phyloP scores from a whole-genome alignment of 2,888 invertebrate genomes.

The Platynereis dumerilii region DNA sequence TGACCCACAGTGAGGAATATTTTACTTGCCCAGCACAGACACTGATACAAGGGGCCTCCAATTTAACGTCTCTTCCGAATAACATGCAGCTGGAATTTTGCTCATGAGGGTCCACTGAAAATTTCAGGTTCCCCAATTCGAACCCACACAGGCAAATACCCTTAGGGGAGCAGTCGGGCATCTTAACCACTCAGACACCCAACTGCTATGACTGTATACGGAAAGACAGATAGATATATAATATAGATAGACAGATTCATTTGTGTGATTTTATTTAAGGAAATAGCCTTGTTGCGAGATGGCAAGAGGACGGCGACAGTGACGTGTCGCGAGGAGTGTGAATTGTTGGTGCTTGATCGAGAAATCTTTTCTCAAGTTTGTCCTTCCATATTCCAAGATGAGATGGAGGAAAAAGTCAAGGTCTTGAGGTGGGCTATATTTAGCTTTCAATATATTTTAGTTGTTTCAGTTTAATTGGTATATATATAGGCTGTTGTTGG shows the following conservation, averaged over 20 bases:
- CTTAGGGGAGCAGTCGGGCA: too few species aligned
- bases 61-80: too few species aligned
- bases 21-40: too few species aligned
- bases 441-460: not conserved
- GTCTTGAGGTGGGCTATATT: slow-evolving; percentile 38
- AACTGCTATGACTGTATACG: too few species aligned
- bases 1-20: not conserved
- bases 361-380: slow-evolving; percentile 38
- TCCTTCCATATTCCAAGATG: slow-evolving; percentile 38
- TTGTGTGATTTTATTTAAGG: slow-evolving; percentile 23
- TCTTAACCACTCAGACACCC: too few species aligned
- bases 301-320: slow-evolving; percentile 35
- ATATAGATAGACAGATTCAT: not conserved
- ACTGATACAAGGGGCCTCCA: too few species aligned
- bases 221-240: not conserved
- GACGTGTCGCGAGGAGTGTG: slow-evolving; percentile 34
- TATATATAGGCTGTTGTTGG: not conserved
- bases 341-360: slow-evolving; percentile 36
- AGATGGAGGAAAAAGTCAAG: slow-evolving; percentile 33
- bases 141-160: too few species aligned
- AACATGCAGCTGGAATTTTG: too few species aligned
- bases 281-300: slow-evolving; percentile 36
- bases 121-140: too few species aligned
- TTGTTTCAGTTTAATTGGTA: not conserved
- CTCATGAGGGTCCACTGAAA: too few species aligned